A percentile compares a stretch with the other conserved stretches of the same genome.
Conservation (phyloP, 2,113 vertebrate species). For the Sylvia atricapilla region DNA sequence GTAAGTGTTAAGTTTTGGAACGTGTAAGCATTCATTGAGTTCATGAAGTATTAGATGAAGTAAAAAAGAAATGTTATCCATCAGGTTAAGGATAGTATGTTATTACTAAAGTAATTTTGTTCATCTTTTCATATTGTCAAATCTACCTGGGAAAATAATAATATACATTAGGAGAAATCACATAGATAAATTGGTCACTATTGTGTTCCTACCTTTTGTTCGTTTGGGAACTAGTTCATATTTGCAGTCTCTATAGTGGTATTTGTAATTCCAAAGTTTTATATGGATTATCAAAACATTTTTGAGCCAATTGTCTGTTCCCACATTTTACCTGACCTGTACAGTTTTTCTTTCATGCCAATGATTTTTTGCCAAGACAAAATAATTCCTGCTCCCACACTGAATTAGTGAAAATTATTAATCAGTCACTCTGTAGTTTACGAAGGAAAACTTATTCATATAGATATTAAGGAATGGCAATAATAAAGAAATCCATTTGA, state of each 20-base stretch:
- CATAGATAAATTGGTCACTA: not conserved
- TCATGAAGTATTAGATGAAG: not conserved
- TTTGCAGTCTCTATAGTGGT: not conserved
- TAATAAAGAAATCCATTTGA: not conserved
- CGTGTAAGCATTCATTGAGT: not conserved
- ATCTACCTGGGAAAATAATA: not conserved
- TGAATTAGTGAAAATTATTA: not conserved
- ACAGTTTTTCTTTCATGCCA: not conserved
- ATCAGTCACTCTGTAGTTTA: not conserved
- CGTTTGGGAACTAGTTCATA: not conserved
- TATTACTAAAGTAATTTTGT: not conserved
- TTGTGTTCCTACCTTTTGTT: not conserved
- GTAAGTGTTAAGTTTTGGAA: not conserved
- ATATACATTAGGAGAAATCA: not conserved
- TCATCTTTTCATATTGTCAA: not conserved
- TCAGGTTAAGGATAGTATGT: not conserved
- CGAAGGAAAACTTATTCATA: not conserved
- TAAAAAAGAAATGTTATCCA: slow-evolving; percentile 7
- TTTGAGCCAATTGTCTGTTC: not conserved
- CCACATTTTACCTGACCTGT: not conserved
- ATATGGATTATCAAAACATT: not conserved
- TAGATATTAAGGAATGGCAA: not conserved
- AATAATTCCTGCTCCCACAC: not conserved
- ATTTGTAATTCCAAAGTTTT: not conserved
- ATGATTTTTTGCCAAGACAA: not conserved